phyloP scores from a whole-genome alignment of 2,888 invertebrate species.

The Pristionchus fissidentatus region DNA sequence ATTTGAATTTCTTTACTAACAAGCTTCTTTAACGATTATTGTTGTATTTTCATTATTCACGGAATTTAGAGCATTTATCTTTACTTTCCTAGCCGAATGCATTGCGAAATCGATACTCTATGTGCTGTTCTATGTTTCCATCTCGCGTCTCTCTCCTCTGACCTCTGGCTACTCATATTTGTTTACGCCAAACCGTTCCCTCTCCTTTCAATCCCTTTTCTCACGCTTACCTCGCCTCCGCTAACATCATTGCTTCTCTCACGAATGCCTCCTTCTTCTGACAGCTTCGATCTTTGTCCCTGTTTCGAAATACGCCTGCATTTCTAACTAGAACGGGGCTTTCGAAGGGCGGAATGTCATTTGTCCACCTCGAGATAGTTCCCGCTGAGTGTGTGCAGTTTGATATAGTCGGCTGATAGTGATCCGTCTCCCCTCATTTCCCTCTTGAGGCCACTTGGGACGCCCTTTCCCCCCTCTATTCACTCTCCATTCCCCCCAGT shows the following conservation, averaged over 20 bases:
- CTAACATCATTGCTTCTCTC: background rate
- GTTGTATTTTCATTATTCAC: slow-evolving; percentile 1
- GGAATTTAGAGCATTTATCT: background rate
- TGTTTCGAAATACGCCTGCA: slow-evolving; percentile 32
- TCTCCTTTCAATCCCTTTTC: background rate
- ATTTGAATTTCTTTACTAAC: background rate
- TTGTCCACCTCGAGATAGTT: background rate
- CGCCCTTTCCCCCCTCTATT: slow-evolving; percentile 27
- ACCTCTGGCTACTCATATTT: slow-evolving; percentile 16
- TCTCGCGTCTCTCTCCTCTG: background rate
- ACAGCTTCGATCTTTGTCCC: background rate
- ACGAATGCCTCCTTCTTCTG: background rate
- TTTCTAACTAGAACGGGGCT: background rate
- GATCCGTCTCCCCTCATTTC: slow-evolving; percentile 6
- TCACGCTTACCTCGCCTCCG: background rate
- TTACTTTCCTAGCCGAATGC: background rate
- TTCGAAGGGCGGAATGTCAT: too few species aligned
- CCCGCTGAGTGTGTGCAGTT: slow-evolving; percentile 31
- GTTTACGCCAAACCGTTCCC: background rate
- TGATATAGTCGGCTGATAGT: slow-evolving; percentile 27
- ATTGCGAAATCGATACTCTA: background rate
- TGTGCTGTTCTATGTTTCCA: background rate
- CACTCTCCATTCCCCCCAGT: background rate
- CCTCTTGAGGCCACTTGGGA: slow-evolving; percentile 4
- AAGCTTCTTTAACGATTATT: background rate